phyloP scores from a whole-genome alignment of 2,888 invertebrate species.

The Tinea trinotella region DNA sequence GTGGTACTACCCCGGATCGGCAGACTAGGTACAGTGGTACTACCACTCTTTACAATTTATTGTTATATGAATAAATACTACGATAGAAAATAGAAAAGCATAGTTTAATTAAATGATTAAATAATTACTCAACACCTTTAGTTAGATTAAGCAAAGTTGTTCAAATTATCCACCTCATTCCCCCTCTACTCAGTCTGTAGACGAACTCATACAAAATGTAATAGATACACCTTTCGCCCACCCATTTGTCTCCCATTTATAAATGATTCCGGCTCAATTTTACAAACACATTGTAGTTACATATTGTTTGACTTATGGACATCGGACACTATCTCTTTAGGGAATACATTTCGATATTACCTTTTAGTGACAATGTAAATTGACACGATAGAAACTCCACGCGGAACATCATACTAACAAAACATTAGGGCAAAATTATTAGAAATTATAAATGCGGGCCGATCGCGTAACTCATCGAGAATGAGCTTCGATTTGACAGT shows the following conservation, averaged over 20 bases:
- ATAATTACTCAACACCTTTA: not conserved
- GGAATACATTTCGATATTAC: conserved; percentile 4
- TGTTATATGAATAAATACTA: too few species aligned
- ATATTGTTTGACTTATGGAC: conserved; percentile 59
- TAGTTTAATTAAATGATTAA: not conserved
- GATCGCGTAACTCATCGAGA: too few species aligned
- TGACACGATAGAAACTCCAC: too few species aligned
- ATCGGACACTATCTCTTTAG: conserved; percentile 23
- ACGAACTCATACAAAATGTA: conserved; percentile 62
- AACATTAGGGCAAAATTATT: too few species aligned
- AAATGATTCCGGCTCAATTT: conserved; percentile 67
- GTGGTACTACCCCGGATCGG: too few species aligned
- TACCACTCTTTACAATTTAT: too few species aligned
- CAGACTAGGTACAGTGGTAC: too few species aligned
- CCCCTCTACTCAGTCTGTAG: conserved; percentile 18
- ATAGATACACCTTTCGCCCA: conserved; percentile 32
- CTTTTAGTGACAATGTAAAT: conserved; percentile 1
- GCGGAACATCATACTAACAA: too few species aligned
- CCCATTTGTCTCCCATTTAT: conserved; percentile 45
- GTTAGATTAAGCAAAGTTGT: not conserved
- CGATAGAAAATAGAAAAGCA: not conserved
- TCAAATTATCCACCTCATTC: not conserved
- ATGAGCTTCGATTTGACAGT: too few species aligned
- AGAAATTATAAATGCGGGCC: too few species aligned
- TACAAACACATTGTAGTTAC: conserved; percentile 37